Conservation (phyloP, 2,888 invertebrate species). For the Leucophenga montana region DNA sequence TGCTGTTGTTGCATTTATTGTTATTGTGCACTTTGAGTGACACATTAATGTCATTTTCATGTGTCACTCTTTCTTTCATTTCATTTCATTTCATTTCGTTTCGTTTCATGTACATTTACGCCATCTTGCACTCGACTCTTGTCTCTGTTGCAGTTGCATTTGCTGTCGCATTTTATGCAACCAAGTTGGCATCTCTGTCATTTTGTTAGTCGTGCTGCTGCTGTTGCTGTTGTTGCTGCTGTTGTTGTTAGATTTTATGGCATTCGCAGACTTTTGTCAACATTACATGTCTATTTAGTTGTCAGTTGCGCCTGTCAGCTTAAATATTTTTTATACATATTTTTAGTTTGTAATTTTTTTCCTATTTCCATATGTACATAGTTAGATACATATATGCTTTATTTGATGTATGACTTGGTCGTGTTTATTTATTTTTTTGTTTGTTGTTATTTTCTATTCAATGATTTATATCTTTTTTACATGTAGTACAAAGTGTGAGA, state of each 20-base stretch:
- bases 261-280: conserved; percentile 63
- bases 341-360: neutral
- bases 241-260: conserved; percentile 59
- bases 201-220: neutral
- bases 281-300: conserved; percentile 66
- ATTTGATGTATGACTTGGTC: conserved; percentile 33
- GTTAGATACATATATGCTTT: too few relatives aligned
- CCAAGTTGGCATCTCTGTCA: neutral
- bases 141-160: conserved; percentile 1
- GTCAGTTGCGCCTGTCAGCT: conserved; percentile 58
- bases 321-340: conserved; percentile 37
- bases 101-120: neutral
- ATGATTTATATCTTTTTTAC: conserved; percentile 17
- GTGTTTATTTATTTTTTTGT: conserved; percentile 34
- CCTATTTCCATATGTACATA: conserved; percentile 8
- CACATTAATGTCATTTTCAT: conserved; percentile 69
- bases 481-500: conserved; percentile 10
- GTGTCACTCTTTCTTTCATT: conserved; percentile 69
- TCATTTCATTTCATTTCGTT: too few relatives aligned
- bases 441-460: conserved; percentile 5
- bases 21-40: conserved; percentile 61
- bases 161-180: conserved; percentile 4
- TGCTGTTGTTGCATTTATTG: conserved; percentile 40
- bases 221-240: conserved; percentile 40
- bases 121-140: neutral